phyloP scores from a whole-genome alignment of 2,113 vertebrate genomes.

The Poeciliopsis occidentalis region DNA sequence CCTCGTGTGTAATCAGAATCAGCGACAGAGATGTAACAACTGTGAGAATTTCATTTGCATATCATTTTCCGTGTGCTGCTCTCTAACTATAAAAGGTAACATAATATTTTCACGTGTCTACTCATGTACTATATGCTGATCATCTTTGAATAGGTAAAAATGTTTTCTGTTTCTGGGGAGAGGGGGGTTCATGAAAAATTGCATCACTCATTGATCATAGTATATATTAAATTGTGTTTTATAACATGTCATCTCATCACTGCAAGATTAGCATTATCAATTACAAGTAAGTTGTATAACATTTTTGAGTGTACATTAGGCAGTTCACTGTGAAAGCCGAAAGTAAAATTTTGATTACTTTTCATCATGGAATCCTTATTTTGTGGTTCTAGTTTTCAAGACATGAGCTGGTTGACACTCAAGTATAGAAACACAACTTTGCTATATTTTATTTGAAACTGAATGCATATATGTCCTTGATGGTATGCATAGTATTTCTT shows the following conservation, averaged over 20 bases:
- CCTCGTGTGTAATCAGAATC: slow-evolving; percentile 20
- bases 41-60: slow-evolving; percentile 54
- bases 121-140: slow-evolving; percentile 41
- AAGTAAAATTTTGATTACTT: slow-evolving; percentile 22
- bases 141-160: slow-evolving; percentile 36
- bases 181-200: slow-evolving; percentile 18
- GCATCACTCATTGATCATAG: slow-evolving; percentile 21
- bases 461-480: slow-evolving; percentile 26
- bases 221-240: slow-evolving; percentile 21
- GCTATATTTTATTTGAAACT: slow-evolving; percentile 16
- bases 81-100: slow-evolving; percentile 39
- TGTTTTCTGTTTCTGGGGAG: slow-evolving; percentile 17
- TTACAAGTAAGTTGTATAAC: slow-evolving; percentile 7
- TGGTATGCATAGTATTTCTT: slow-evolving; percentile 3
- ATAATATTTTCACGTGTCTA: slow-evolving; percentile 45
- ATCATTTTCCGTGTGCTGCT: slow-evolving; percentile 65
- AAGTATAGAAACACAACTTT: slow-evolving; percentile 6
- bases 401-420: slow-evolving; percentile 16
- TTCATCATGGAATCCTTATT: slow-evolving; percentile 17
- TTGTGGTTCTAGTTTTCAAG: slow-evolving; percentile 7
- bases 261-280: slow-evolving; percentile 7
- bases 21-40: slow-evolving; percentile 36
- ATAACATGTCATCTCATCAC: slow-evolving; percentile 35
- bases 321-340: slow-evolving; percentile 34
- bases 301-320: slow-evolving; percentile 46